These are phyloP conservation scores for Anas platyrhynchos DNA, from an alignment of 2,113 vertebrate species.

Conservation along the genomic window DNA sequence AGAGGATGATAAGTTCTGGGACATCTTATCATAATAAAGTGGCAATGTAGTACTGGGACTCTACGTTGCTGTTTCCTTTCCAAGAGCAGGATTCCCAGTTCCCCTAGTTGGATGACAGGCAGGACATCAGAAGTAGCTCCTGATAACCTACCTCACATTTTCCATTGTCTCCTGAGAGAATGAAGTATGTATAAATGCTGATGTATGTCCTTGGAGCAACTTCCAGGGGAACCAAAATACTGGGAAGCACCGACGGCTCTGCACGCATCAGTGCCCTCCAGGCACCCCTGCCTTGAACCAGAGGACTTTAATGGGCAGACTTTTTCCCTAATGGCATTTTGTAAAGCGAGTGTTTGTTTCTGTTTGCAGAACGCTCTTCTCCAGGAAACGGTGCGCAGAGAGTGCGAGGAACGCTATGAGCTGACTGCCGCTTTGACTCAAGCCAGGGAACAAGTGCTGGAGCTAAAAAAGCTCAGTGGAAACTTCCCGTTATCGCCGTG, in stretches of 20 bases:
- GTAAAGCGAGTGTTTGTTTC: not conserved
- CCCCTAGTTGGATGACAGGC: not conserved
- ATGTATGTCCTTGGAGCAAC: not conserved
- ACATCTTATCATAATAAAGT: fast-evolving
- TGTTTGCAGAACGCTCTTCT: constrained; percentile 83
- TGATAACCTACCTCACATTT: not conserved
- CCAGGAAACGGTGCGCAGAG: constrained; percentile 88
- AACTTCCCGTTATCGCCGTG: constrained; percentile 20
- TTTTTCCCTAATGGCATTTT: not conserved
- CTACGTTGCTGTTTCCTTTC: not conserved
- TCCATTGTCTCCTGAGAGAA: not conserved
- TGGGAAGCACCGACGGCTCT: not conserved
- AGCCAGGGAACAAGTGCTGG: constrained; percentile 82
- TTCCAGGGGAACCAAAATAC: not conserved
- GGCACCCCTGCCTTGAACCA: not conserved
- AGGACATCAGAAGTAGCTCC: not conserved
- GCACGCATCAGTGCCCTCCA: not conserved
- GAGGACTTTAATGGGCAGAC: not conserved
- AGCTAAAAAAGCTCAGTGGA: constrained; percentile 62
- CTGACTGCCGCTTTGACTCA: constrained; percentile 86
- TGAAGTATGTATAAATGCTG: not conserved
- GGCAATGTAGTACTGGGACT: fast-evolving
- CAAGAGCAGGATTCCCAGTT: not conserved
- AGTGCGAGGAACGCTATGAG: constrained; percentile 90
- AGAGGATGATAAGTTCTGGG: not conserved